Evolutionary conservation across 2,888 invertebrate species (phyloP).

Genomic region (Tetramorium bicarinatum): DNA sequence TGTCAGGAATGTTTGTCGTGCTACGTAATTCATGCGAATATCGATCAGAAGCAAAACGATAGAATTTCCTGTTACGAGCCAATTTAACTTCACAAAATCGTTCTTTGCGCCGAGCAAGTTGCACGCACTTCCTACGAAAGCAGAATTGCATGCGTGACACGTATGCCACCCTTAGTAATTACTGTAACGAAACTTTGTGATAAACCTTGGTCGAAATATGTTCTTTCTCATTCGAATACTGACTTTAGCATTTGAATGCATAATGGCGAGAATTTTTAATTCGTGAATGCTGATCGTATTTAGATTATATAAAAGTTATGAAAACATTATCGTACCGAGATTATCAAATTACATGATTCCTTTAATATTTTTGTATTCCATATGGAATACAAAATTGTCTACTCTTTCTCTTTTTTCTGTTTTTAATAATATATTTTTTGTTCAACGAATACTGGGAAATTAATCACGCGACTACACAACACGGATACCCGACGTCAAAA

Average conservation of each 20-base stretch:
- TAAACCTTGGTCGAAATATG: conserved; percentile 24
- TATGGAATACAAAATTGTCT: not conserved
- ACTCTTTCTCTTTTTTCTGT: not conserved
- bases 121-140: conserved; percentile 44
- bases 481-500: conserved; percentile 22
- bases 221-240: conserved; percentile 9
- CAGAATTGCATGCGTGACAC: conserved; percentile 42
- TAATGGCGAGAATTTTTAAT: not conserved
- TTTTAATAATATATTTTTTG: not conserved
- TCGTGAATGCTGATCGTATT: not conserved
- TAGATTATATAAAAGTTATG: not conserved
- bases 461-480: not conserved
- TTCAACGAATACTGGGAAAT: not conserved
- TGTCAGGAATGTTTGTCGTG: not conserved
- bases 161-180: conserved; percentile 29
- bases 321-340: not conserved
- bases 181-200: conserved; percentile 40
- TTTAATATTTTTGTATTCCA: not conserved
- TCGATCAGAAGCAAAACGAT: conserved; percentile 37
- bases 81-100: conserved; percentile 45
- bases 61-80: conserved; percentile 52
- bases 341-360: conserved; percentile 3
- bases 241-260: not conserved
- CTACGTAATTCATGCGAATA: conserved; percentile 26
- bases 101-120: conserved; percentile 34